Evolutionary conservation across 1,140 invertebrate species (phyloP).

Genomic region (Penaeus japonicus): DNA sequence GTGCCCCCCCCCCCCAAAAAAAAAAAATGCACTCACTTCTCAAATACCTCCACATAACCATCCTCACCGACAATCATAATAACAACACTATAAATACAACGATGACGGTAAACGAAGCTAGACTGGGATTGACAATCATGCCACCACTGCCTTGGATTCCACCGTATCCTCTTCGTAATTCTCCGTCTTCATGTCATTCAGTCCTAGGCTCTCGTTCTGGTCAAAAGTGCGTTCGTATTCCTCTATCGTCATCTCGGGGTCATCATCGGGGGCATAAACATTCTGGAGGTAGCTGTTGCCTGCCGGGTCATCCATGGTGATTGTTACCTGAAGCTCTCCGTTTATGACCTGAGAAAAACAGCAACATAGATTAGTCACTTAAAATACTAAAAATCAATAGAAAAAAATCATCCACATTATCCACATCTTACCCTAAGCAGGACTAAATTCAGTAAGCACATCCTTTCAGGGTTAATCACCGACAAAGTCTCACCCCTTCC

Average conservation of each 20-base stretch:
- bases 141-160: not conserved
- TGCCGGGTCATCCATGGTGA: slow-evolving; percentile 94
- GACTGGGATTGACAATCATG: not conserved
- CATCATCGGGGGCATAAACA: slow-evolving; percentile 76
- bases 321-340: slow-evolving; percentile 72
- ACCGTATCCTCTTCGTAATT: slow-evolving; percentile 67
- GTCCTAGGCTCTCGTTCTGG: slow-evolving; percentile 94
- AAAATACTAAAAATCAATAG: too few relatives aligned
- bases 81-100: not conserved
- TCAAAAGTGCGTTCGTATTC: slow-evolving; percentile 86
- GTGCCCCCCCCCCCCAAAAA: too few relatives aligned
- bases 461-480: too few relatives aligned
- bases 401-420: too few relatives aligned
- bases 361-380: too few relatives aligned
- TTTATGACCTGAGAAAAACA: slow-evolving; percentile 64
- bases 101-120: not conserved
- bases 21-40: too few relatives aligned
- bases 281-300: slow-evolving; percentile 97
- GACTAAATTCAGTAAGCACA: too few relatives aligned
- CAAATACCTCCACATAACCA: too few relatives aligned
- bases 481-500: too few relatives aligned
- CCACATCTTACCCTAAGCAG: too few relatives aligned
- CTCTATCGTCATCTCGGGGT: slow-evolving; percentile 77
- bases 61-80: too few relatives aligned
- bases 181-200: slow-evolving; percentile 97